These are phyloP conservation scores for Dryobota labecula DNA, from an alignment of 2,888 invertebrate species.

Conservation along the genomic window DNA sequence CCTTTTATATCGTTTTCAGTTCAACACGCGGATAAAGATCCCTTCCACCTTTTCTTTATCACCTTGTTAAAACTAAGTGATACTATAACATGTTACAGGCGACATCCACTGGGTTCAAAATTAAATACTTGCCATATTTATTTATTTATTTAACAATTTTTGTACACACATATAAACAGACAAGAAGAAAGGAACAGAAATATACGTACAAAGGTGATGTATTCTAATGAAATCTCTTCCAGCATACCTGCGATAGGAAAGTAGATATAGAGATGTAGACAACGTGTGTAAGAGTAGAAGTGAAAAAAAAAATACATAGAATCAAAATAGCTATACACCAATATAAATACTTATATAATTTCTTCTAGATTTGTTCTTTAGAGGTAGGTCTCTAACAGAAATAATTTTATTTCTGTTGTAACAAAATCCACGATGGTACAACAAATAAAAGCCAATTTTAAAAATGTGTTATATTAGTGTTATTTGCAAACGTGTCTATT, in stretches of 20 bases:
- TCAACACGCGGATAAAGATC: background rate
- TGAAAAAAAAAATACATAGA: no score
- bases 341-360: no score
- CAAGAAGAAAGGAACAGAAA: no score
- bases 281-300: no score
- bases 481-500: constrained; percentile 14
- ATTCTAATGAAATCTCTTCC: no score
- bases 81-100: background rate
- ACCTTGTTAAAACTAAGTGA: background rate
- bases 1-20: background rate
- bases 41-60: background rate
- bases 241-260: no score
- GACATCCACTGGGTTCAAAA: background rate
- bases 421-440: background rate
- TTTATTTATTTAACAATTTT: no score
- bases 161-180: no score
- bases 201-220: no score
- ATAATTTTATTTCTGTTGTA: background rate
- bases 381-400: background rate
- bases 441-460: background rate
- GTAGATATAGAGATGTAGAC: no score
- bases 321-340: no score
- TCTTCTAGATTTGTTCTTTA: background rate
- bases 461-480: constrained; percentile 17
- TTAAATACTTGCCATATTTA: no score